Conservation (phyloP, 2,113 vertebrate species). For the Procavia capensis region DNA sequence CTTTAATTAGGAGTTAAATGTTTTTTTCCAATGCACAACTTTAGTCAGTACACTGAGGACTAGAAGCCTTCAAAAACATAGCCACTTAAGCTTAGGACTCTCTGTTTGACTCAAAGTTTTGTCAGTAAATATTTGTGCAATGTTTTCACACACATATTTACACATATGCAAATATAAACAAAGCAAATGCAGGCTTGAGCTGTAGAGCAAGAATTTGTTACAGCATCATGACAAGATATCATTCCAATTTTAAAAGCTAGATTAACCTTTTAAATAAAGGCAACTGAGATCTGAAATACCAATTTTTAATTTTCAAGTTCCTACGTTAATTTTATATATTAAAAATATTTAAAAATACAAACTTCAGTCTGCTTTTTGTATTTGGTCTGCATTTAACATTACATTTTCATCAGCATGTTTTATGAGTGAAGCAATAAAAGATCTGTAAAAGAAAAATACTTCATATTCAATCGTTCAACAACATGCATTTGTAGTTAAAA, state of each 20-base stretch:
- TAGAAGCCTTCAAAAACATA: background rate
- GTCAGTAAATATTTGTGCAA: background rate
- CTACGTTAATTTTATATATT: background rate
- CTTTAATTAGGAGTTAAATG: background rate
- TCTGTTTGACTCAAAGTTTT: background rate
- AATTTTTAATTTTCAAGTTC: background rate
- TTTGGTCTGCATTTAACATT: slow-evolving; percentile 67
- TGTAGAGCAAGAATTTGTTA: background rate
- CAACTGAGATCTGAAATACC: background rate
- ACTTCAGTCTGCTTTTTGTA: slow-evolving; percentile 10
- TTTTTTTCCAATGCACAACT: background rate
- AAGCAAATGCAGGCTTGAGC: background rate
- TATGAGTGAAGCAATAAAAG: slow-evolving; percentile 48
- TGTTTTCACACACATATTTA: no score
- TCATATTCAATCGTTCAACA: slow-evolving; percentile 37
- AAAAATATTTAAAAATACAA: background rate
- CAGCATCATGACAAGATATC: background rate
- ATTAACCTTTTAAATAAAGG: slow-evolving; percentile 9
- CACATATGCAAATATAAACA: background rate
- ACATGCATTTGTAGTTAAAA: background rate
- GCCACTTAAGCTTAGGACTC: background rate
- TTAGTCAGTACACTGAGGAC: background rate
- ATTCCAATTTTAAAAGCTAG: background rate
- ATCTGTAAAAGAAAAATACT: slow-evolving; percentile 67
- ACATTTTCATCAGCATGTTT: slow-evolving; percentile 47